A percentile compares a stretch with the other conserved stretches of the same genome.
Evolutionary conservation across 2,113 vertebrate species (phyloP).

Genomic region (Echinops telfairi): DNA sequence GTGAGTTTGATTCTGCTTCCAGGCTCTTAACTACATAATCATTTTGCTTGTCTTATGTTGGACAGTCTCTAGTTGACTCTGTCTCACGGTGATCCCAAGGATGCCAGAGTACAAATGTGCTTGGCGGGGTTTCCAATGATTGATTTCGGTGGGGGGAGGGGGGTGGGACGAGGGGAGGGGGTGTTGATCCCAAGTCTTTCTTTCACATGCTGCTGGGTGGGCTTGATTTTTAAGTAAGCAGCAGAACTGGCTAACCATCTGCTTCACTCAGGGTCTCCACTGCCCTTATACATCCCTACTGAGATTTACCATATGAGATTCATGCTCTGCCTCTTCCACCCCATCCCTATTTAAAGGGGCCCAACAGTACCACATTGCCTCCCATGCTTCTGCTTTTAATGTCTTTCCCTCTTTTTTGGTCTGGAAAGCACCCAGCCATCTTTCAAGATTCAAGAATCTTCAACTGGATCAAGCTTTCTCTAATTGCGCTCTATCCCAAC

Average conservation of each 20-base stretch:
- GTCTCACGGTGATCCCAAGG: background rate
- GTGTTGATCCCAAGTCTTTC: too few relatives aligned
- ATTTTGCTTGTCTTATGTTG: background rate
- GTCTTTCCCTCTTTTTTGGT: background rate
- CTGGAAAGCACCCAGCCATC: background rate
- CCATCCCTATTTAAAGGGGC: background rate
- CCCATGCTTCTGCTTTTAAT: background rate
- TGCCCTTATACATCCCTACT: background rate
- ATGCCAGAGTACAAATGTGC: background rate
- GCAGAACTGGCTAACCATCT: background rate
- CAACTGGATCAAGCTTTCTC: conserved; percentile 12
- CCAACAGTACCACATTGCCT: background rate
- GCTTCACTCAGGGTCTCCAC: background rate
- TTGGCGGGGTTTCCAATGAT: too few relatives aligned
- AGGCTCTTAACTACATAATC: background rate
- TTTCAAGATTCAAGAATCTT: conserved; percentile 38
- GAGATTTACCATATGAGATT: background rate
- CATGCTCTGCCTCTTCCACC: background rate
- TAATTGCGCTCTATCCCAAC: background rate
- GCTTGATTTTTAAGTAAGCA: background rate
- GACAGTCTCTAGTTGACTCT: background rate
- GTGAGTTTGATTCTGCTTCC: background rate
- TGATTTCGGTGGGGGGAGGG: too few relatives aligned
- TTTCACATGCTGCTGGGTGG: too few relatives aligned
- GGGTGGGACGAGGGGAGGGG: too few relatives aligned